Evolutionary conservation across 2,113 vertebrate genomes (phyloP).

Genomic region (Hemibagrus wyckioides): DNA sequence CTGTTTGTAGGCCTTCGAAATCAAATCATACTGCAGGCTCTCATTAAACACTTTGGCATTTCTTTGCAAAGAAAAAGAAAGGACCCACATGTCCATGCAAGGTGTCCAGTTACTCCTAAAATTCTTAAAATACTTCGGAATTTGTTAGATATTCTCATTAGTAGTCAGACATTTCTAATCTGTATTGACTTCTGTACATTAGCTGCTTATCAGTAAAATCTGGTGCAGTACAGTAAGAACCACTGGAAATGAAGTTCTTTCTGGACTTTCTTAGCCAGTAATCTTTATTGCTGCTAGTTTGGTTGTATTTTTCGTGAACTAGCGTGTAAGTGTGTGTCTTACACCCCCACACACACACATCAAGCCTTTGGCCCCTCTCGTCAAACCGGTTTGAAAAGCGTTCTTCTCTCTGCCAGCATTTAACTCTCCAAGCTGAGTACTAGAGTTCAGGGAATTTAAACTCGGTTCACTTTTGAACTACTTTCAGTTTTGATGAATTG

Average conservation of each 20-base stretch:
- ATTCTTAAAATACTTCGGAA: conserved; percentile 17
- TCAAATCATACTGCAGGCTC: conserved; percentile 21
- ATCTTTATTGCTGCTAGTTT: conserved; percentile 23
- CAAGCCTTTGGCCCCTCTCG: conserved; percentile 54
- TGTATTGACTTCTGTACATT: neutral
- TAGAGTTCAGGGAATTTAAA: conserved; percentile 40
- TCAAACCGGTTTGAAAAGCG: conserved; percentile 56
- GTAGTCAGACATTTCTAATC: neutral
- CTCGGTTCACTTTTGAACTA: conserved; percentile 4
- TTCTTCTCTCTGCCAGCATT: conserved; percentile 46
- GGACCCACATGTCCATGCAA: neutral
- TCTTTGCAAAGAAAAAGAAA: conserved; percentile 1
- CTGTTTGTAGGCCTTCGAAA: conserved; percentile 13
- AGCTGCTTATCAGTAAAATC: neutral
- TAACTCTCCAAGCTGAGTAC: conserved; percentile 37
- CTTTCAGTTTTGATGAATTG: conserved; percentile 27
- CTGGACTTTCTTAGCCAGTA: neutral
- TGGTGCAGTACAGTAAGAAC: neutral
- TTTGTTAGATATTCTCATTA: neutral
- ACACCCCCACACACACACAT: conserved; percentile 46
- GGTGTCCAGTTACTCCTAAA: neutral
- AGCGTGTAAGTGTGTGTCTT: conserved; percentile 37
- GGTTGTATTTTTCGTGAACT: conserved; percentile 46
- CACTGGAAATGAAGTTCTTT: neutral
- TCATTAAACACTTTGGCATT: conserved; percentile 30